Evolutionary conservation across 2,113 vertebrate genomes (phyloP).

Genomic region (Micromys minutus): DNA sequence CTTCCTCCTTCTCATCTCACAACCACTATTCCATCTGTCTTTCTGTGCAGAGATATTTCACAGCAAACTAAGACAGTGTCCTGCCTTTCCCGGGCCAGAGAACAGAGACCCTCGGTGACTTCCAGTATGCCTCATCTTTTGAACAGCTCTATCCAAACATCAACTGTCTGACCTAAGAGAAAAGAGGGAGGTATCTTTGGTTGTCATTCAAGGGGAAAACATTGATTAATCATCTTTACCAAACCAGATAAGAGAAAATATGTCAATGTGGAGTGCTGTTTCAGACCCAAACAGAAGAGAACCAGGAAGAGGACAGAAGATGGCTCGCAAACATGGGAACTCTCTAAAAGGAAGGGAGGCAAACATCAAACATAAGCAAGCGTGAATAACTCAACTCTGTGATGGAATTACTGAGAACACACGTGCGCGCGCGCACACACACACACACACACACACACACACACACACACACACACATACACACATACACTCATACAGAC

Average conservation of each 20-base stretch:
- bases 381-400: background rate
- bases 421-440: background rate
- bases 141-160: background rate
- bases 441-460: background rate
- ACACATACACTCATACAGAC: too few species aligned
- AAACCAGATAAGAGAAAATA: background rate
- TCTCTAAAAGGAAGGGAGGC: background rate
- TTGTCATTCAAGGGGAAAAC: background rate
- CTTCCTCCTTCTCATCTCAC: background rate
- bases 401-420: background rate
- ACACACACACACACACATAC: background rate
- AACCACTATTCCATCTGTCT: background rate
- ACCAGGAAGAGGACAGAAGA: background rate
- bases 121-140: background rate
- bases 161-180: background rate
- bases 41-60: background rate
- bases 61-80: background rate
- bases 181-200: background rate
- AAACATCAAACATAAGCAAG: conserved; percentile 5
- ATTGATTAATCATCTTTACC: background rate
- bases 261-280: background rate
- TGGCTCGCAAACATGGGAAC: background rate
- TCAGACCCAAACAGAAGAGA: background rate
- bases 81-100: background rate
- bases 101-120: background rate